Conservation (phyloP, 2,888 invertebrate genomes). For the Junonia oenone region DNA sequence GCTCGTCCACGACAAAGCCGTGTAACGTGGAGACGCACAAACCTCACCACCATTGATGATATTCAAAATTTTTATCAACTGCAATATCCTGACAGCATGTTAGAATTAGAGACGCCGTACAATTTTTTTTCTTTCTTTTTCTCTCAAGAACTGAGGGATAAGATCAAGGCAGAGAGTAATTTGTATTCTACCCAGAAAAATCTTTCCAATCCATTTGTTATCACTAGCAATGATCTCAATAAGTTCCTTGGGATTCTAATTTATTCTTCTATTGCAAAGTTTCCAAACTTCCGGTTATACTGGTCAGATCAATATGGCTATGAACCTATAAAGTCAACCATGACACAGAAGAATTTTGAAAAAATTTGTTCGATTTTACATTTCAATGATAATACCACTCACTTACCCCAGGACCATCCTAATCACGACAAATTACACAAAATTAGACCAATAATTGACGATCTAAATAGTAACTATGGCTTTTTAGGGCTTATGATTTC, state of each 20-base stretch:
- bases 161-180: constrained; percentile 8
- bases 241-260: constrained; percentile 27
- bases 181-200: constrained; percentile 16
- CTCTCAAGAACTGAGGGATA: constrained; percentile 8
- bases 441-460: constrained; percentile 36
- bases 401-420: constrained; percentile 2
- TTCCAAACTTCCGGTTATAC: constrained; percentile 9
- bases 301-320: not conserved
- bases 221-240: constrained; percentile 12
- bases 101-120: constrained; percentile 10
- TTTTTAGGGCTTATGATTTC: no score
- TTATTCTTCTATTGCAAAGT: constrained; percentile 24
- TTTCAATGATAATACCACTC: constrained; percentile 20
- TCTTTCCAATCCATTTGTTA: constrained; percentile 7
- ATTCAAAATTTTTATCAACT: not conserved
- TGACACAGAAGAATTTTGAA: constrained; percentile 25
- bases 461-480: no score
- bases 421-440: constrained; percentile 28
- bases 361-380: constrained; percentile 20
- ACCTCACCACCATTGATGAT: not conserved
- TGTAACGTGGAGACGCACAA: no score
- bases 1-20: no score
- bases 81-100: constrained; percentile 4
- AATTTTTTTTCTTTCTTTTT: constrained; percentile 10
- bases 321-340: constrained; percentile 1